These are phyloP conservation scores for Eospalax fontanierii DNA, from an alignment of 2,797 vertebrate genomes.

Conservation along the genomic window DNA sequence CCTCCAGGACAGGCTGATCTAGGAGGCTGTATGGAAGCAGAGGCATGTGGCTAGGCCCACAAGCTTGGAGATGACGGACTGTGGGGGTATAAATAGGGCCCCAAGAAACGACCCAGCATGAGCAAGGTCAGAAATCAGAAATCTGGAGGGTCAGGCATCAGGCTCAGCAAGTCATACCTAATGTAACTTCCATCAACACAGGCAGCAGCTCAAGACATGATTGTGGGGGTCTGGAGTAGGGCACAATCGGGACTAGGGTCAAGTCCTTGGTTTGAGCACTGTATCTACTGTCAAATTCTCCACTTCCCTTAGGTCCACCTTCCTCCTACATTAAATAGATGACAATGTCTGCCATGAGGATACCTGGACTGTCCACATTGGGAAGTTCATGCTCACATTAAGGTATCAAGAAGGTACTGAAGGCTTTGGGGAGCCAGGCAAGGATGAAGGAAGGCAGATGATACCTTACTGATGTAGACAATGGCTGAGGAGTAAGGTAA, in stretches of 20 bases:
- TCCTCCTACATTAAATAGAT: not conserved
- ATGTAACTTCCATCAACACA: not conserved
- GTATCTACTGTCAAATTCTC: not conserved
- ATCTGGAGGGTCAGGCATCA: not conserved
- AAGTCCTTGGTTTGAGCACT: not conserved
- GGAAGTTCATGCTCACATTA: rapidly evolving
- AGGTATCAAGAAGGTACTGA: not conserved
- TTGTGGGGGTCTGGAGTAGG: not conserved
- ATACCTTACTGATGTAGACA: not conserved
- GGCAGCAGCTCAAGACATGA: not conserved
- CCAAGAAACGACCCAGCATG: rapidly evolving
- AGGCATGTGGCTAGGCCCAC: not conserved
- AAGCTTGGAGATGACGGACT: not conserved
- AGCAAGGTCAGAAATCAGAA: not conserved
- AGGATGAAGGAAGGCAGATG: not conserved
- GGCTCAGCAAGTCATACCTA: not conserved
- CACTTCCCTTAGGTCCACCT: not conserved
- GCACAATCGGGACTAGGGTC: not conserved
- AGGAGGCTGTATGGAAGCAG: too few relatives aligned
- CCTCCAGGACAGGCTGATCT: too few relatives aligned
- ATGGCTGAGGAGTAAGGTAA: not conserved
- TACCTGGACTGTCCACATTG: rapidly evolving
- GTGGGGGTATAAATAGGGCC: rapidly evolving
- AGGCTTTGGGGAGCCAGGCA: not conserved
- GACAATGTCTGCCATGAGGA: not conserved